Evolutionary conservation across 2,888 invertebrate species (phyloP).

Genomic region (Perizoma affinitatum): DNA sequence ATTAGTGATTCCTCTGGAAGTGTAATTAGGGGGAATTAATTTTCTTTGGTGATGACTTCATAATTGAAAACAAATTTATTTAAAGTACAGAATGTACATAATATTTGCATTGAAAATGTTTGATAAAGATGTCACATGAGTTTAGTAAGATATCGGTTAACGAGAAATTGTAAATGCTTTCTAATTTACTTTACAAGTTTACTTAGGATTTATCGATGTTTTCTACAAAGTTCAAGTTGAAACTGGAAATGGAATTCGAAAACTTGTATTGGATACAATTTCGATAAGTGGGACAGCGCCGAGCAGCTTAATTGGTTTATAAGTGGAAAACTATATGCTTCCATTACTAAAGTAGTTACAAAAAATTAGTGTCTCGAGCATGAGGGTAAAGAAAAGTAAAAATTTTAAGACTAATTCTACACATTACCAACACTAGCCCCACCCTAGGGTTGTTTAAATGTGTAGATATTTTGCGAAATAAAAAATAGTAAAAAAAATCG

Average conservation of each 20-base stretch:
- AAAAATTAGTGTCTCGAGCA: too few relatives aligned
- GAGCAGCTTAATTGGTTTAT: conserved; percentile 1
- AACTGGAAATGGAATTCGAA: neutral
- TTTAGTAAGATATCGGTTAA: conserved; percentile 3
- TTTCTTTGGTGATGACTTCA: too few relatives aligned
- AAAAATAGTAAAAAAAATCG: too few relatives aligned
- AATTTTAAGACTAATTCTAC: too few relatives aligned
- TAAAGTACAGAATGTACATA: neutral
- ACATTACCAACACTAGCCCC: too few relatives aligned
- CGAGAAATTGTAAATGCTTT: conserved; percentile 2
- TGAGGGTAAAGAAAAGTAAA: too few relatives aligned
- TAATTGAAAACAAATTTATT: neutral
- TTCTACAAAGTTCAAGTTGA: neutral
- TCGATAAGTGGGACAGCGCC: neutral
- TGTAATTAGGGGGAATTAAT: too few relatives aligned
- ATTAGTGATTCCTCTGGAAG: too few relatives aligned
- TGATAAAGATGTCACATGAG: conserved; percentile 10
- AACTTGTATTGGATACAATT: neutral
- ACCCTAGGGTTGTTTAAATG: too few relatives aligned
- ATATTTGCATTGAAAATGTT: conserved; percentile 6
- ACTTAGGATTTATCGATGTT: neutral
- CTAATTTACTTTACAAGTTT: neutral
- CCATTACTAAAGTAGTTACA: too few relatives aligned
- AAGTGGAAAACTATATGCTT: neutral
- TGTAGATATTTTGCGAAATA: too few relatives aligned